Evolutionary conservation across 2,888 invertebrate genomes (phyloP).

Genomic region (Catocala sponsa): DNA sequence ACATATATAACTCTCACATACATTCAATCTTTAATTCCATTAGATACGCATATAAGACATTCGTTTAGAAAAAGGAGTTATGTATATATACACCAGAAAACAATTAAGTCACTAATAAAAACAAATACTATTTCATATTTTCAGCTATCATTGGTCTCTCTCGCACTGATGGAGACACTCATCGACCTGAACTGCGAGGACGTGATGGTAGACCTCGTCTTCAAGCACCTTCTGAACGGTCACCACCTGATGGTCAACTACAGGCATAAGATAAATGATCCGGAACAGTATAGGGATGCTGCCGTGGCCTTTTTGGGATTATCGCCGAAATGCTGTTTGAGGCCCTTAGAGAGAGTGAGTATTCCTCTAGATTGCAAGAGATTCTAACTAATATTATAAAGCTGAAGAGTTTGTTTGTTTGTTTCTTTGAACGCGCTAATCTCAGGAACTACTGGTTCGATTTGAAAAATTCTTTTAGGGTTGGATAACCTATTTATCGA

Average conservation of each 20-base stretch:
- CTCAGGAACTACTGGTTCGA: no score
- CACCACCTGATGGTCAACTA: conserved; percentile 72
- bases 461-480: no score
- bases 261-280: conserved; percentile 69
- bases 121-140: conserved; percentile 10
- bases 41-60: no score
- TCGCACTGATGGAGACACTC: conserved; percentile 96
- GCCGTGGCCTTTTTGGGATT: conserved; percentile 74
- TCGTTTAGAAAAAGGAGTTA: no score
- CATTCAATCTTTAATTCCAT: no score
- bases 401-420: no score
- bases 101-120: no score
- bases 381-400: no score
- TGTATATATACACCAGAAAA: no score
- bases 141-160: conserved; percentile 94
- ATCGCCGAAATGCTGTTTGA: conserved; percentile 90
- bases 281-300: conserved; percentile 77
- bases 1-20: no score
- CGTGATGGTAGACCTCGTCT: conserved; percentile 96
- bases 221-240: conserved; percentile 91
- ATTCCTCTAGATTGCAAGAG: not conserved
- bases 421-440: no score
- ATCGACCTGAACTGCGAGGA: conserved; percentile 98
- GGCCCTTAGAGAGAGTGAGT: conserved; percentile 64
- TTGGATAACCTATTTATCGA: no score